phyloP scores from a whole-genome alignment of 2,888 invertebrate genomes.

The Gymnoscelis rufifasciata region DNA sequence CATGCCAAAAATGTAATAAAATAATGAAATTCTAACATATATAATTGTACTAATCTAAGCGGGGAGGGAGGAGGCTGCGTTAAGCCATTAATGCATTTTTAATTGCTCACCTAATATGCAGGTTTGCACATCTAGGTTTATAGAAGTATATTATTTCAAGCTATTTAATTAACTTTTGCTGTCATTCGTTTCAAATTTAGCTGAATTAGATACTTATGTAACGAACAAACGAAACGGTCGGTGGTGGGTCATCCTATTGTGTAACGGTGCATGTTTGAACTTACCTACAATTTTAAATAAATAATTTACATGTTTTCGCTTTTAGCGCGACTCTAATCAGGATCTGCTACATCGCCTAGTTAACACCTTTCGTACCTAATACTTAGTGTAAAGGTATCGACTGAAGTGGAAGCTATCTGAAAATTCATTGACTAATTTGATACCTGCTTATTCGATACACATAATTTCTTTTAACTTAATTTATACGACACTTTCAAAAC shows the following conservation, averaged over 20 bases:
- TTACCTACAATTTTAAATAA: conserved; percentile 20
- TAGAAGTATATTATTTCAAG: not conserved
- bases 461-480: too few species aligned
- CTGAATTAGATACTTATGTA: conserved; percentile 8
- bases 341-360: conserved; percentile 39
- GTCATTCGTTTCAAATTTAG: not conserved
- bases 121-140: too few species aligned
- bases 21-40: too few species aligned
- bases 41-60: too few species aligned
- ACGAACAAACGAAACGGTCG: not conserved
- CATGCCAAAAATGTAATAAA: too few species aligned
- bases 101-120: not conserved
- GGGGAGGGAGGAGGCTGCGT: too few species aligned
- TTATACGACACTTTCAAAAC: too few species aligned
- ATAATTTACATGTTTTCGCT: conserved; percentile 69
- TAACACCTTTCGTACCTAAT: conserved; percentile 57
- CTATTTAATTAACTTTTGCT: not conserved
- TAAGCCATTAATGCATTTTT: too few species aligned
- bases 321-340: conserved; percentile 65
- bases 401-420: too few species aligned
- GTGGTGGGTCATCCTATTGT: conserved; percentile 31
- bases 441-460: too few species aligned
- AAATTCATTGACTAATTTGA: too few species aligned
- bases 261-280: conserved; percentile 33
- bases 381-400: not conserved